Evolutionary conservation across 2,797 vertebrate genomes (phyloP).

Genomic region (Channa striata): DNA sequence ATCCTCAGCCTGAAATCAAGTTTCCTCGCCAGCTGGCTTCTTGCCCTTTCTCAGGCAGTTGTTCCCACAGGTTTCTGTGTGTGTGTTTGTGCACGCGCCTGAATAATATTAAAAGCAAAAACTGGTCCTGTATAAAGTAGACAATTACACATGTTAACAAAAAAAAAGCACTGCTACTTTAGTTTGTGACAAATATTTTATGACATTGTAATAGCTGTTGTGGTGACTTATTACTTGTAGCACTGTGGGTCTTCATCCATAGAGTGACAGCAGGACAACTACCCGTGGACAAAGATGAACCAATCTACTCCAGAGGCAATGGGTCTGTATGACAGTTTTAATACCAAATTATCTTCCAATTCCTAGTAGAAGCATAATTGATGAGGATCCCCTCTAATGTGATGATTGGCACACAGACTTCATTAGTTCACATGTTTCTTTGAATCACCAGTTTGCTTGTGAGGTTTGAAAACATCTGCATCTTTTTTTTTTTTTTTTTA

Average conservation of each 20-base stretch:
- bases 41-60: constrained; percentile 73
- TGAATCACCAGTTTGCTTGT: neutral
- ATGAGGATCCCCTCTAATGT: neutral
- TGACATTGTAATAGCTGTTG: neutral
- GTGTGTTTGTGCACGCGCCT: neutral
- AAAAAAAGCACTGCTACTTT: neutral
- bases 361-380: neutral
- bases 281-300: constrained; percentile 58
- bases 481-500: neutral
- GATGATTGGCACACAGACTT: neutral
- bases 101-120: constrained; percentile 38
- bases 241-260: neutral
- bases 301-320: constrained; percentile 10
- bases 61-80: constrained; percentile 76
- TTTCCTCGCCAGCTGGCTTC: constrained; percentile 79
- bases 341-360: neutral
- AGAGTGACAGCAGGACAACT: constrained; percentile 26
- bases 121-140: constrained; percentile 16
- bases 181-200: neutral
- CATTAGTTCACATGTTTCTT: neutral
- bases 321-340: constrained; percentile 59
- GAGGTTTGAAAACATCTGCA: neutral
- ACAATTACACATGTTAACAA: neutral
- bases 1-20: constrained; percentile 76
- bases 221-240: neutral